Conservation (phyloP, 2,797 vertebrate genomes). For the Garrulus glandarius region DNA sequence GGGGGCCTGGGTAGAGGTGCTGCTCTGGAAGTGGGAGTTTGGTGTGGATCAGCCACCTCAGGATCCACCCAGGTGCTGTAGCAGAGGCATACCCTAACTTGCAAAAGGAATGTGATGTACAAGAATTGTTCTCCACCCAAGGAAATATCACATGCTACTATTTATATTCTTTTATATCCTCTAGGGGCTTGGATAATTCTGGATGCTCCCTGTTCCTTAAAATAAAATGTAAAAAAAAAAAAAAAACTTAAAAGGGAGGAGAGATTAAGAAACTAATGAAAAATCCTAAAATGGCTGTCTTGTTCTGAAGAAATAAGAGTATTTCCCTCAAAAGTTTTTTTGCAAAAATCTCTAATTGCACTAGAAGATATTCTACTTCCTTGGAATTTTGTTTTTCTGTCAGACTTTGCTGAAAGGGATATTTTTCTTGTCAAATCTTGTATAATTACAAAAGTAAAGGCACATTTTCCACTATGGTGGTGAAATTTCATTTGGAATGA, state of each 20-base stretch:
- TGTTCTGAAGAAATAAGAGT: background rate
- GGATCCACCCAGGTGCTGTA: background rate
- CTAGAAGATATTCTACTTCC: constrained; percentile 17
- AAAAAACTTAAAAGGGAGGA: rapidly evolving
- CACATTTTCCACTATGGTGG: background rate
- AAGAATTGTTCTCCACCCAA: background rate
- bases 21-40: background rate
- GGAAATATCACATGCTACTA: background rate
- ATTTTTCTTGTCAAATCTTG: constrained; percentile 65
- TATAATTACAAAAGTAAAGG: constrained; percentile 3
- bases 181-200: background rate
- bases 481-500: constrained; percentile 40
- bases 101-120: background rate
- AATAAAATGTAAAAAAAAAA: background rate
- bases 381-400: constrained; percentile 48
- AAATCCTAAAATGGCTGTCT: background rate
- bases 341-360: constrained; percentile 3
- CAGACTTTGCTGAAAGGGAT: constrained; percentile 47
- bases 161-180: background rate
- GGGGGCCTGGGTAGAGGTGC: background rate
- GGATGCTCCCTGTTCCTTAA: background rate
- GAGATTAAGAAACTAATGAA: background rate
- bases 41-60: background rate
- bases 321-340: background rate
- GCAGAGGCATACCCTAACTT: background rate